Conservation (phyloP, 2,113 vertebrate genomes). For the Crotalus viridis region DNA sequence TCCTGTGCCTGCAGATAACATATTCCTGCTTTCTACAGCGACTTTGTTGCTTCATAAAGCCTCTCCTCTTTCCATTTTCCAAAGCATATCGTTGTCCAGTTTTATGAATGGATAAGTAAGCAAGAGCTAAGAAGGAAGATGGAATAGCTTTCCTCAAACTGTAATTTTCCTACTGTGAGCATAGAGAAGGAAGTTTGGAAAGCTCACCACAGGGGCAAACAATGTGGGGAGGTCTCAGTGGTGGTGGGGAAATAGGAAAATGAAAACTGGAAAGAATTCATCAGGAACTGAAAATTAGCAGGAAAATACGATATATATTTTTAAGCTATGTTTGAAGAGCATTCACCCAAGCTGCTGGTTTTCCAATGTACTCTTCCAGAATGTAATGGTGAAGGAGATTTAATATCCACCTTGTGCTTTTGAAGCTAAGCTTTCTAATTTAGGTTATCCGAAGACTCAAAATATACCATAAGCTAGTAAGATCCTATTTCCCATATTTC, state of each 20-base stretch:
- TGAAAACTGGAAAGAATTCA: conserved; percentile 3
- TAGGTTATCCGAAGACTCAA: conserved; percentile 29
- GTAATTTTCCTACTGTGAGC: conserved; percentile 1
- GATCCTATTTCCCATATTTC: not conserved
- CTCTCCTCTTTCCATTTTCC: conserved; percentile 40
- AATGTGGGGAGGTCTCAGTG: conserved; percentile 1
- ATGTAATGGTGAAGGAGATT: not conserved
- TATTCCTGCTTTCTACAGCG: conserved; percentile 7
- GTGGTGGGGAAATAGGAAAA: not conserved
- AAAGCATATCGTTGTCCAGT: conserved; percentile 53
- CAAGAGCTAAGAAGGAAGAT: conserved; percentile 9
- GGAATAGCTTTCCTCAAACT: not conserved
- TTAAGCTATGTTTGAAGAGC: conserved; percentile 50
- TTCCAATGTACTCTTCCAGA: conserved; percentile 2
- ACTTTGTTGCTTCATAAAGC: conserved; percentile 32
- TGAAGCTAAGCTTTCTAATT: conserved; percentile 41
- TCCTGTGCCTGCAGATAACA: conserved; percentile 92
- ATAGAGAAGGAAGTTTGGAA: not conserved
- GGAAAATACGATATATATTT: conserved; percentile 55
- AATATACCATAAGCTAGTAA: conserved; percentile 26
- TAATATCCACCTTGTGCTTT: not conserved
- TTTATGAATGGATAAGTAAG: not conserved
- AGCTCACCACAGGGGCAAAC: not conserved
- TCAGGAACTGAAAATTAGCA: conserved; percentile 27
- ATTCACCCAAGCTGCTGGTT: conserved; percentile 21